These are phyloP conservation scores for Pocota personata DNA, from an alignment of 2,888 invertebrate species.

Conservation along the genomic window DNA sequence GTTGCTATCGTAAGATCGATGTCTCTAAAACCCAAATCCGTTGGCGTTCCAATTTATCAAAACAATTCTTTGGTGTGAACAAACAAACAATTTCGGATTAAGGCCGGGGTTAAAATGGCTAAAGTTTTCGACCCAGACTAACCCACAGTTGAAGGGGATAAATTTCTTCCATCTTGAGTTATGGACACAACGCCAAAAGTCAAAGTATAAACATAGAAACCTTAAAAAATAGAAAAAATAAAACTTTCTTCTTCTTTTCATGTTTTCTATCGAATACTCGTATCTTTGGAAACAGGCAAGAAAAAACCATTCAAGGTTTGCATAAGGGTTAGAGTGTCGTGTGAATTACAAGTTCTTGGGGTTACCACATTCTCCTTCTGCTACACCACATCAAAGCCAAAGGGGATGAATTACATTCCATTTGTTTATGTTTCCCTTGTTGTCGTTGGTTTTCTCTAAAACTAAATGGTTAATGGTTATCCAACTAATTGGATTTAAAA, in stretches of 20 bases:
- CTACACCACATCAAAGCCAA: background rate
- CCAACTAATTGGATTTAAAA: slow-evolving; percentile 63
- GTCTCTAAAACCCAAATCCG: slow-evolving; percentile 26
- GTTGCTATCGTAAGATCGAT: background rate
- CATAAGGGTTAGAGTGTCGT: slow-evolving; percentile 27
- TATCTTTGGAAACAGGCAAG: background rate
- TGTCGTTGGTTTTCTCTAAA: no score
- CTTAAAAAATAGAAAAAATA: slow-evolving; percentile 30
- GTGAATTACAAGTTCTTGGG: slow-evolving; percentile 39
- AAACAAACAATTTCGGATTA: slow-evolving; percentile 36
- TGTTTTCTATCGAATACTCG: background rate
- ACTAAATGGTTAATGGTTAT: slow-evolving; percentile 26
- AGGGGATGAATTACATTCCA: background rate
- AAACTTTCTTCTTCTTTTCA: slow-evolving; percentile 9
- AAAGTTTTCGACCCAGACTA: slow-evolving; percentile 58
- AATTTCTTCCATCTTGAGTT: slow-evolving; percentile 3
- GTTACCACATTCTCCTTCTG: slow-evolving; percentile 25
- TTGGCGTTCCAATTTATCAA: slow-evolving; percentile 48
- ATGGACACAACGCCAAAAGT: background rate
- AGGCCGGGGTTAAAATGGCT: slow-evolving; percentile 51
- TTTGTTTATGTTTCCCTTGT: background rate
- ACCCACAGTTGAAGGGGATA: slow-evolving; percentile 17
- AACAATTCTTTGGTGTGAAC: background rate
- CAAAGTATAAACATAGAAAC: slow-evolving; percentile 34
- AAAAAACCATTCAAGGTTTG: slow-evolving; percentile 44